Evolutionary conservation across 1,140 invertebrate species (phyloP).

Genomic region (Caenorhabditis latens): DNA sequence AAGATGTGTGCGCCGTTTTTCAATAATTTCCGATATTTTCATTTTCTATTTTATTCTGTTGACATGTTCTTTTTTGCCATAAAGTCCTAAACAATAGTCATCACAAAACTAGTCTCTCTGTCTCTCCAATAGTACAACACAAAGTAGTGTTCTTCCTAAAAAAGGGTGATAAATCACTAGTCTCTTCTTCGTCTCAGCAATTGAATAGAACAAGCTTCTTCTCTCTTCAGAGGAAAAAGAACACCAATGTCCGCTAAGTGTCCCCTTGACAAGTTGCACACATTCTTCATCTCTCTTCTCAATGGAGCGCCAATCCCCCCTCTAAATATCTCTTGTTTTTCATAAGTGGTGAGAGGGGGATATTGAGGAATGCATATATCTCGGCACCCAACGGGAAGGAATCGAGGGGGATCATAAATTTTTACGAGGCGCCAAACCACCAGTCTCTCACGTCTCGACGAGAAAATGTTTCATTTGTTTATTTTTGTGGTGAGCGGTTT

Average conservation of each 20-base stretch:
- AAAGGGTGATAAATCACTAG: conserved; percentile 47
- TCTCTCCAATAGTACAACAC: no score
- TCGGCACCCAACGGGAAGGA: background rate
- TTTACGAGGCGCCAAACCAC: conserved; percentile 25
- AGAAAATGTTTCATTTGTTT: conserved; percentile 35
- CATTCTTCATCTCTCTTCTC: background rate
- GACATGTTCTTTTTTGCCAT: background rate
- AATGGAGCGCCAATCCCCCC: background rate
- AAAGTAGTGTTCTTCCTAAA: background rate
- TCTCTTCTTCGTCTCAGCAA: background rate
- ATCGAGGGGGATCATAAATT: conserved; percentile 31
- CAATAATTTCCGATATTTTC: no score
- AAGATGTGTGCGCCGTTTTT: no score
- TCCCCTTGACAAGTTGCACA: conserved; percentile 43
- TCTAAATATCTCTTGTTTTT: background rate
- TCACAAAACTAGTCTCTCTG: background rate
- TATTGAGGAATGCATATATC: conserved; percentile 48
- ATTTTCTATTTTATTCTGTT: background rate
- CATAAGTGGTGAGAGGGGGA: background rate
- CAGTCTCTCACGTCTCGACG: background rate
- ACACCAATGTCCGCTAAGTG: conserved; percentile 28
- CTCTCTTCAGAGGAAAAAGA: background rate
- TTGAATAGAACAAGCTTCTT: conserved; percentile 33
- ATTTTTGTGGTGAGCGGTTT: conserved; percentile 23
- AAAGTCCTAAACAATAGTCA: background rate